Evolutionary conservation across 2,888 invertebrate species (phyloP).

Genomic region (Uropetala carovei): DNA sequence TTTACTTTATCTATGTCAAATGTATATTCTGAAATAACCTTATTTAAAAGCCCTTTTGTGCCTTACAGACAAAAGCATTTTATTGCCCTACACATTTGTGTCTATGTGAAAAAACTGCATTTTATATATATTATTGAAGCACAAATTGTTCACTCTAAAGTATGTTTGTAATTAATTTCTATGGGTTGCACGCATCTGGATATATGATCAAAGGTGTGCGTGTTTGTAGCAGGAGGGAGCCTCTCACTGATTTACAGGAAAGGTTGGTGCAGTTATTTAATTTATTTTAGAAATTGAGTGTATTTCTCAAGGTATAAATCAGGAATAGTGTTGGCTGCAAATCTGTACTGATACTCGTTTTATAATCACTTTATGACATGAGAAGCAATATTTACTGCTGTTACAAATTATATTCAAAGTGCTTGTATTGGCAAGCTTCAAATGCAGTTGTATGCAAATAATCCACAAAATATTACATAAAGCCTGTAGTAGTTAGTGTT

Average conservation of each 20-base stretch:
- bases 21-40: not conserved
- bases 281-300: not conserved
- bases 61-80: not conserved
- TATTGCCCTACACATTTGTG: not conserved
- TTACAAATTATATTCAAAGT: not conserved
- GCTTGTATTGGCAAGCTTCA: not conserved
- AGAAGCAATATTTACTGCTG: not conserved
- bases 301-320: not conserved
- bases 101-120: not conserved
- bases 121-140: not conserved
- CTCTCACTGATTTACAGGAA: not conserved
- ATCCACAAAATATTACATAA: not conserved
- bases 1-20: not conserved
- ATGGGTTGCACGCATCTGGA: not conserved
- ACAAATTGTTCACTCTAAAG: not conserved
- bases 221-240: not conserved
- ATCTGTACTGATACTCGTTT: not conserved
- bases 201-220: not conserved
- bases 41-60: conserved; percentile 1
- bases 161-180: not conserved
- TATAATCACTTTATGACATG: not conserved
- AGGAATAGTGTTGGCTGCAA: not conserved
- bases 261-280: conserved; percentile 7
- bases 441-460: not conserved
- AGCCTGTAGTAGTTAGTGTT: not conserved